Percentiles rank a stretch among this genome's conserved stretches.
Conservation (phyloP, 2,113 vertebrate genomes). For the Cariama cristata region DNA sequence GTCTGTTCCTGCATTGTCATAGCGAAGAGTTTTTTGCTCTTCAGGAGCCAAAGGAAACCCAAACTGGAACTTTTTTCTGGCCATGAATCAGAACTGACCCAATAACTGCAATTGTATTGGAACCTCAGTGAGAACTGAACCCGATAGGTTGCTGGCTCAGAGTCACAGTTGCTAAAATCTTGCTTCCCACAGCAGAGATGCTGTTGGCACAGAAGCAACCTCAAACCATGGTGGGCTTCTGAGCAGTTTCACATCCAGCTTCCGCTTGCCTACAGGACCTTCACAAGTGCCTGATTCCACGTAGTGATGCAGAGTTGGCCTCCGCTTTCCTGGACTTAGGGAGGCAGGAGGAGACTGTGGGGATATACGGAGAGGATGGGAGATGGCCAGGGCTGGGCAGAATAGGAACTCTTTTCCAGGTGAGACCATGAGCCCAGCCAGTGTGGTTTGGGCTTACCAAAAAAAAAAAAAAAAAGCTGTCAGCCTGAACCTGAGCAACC, state of each 20-base stretch:
- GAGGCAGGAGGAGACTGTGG: not conserved
- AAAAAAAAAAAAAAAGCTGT: not conserved
- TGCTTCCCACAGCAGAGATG: not conserved
- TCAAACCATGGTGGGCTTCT: not conserved
- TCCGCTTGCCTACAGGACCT: not conserved
- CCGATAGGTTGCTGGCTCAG: not conserved
- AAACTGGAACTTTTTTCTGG: not conserved
- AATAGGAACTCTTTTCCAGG: not conserved
- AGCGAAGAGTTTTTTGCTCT: not conserved
- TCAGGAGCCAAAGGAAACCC: not conserved
- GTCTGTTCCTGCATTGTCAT: not conserved
- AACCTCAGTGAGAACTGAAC: not conserved
- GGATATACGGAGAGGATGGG: not conserved
- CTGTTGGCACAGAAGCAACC: not conserved
- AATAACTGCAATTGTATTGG: fast-evolving
- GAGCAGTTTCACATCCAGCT: not conserved
- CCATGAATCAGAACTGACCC: not conserved
- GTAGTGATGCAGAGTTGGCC: not conserved
- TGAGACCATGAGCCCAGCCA: not conserved
- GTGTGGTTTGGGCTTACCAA: not conserved
- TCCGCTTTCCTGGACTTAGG: not conserved
- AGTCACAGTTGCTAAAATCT: not conserved
- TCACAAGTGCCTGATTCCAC: not conserved
- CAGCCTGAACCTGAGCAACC: not conserved
- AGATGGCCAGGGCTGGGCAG: not conserved